Evolutionary conservation across 2,888 invertebrate species (phyloP), one percentile per base, ranked within the genome.

Genomic region (Melanargia galathea): DNA sequence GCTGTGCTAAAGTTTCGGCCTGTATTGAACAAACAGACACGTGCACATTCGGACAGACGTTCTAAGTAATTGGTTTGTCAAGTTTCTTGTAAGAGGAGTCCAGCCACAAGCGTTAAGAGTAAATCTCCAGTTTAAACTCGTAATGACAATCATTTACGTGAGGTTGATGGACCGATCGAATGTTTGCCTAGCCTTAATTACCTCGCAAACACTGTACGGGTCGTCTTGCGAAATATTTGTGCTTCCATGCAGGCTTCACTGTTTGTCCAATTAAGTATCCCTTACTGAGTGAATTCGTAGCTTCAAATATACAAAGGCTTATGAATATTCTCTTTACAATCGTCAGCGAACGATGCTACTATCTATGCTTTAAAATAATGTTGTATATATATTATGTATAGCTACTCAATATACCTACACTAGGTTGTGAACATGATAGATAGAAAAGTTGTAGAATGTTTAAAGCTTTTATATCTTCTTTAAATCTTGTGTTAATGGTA

Each of bases 151-250:
- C 61, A 63, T 55, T 61, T 51, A 59, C 59, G 54, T 26, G 54
- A 79, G 81, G 87, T 86, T 87, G 84, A 86, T 84, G 81, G 82
- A 86, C 85, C 83, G 81, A 80, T 80, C 76, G 79, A 78, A 78
- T 86, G 82, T 89, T 83, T 87, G 75, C 70, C 70, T 84, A 86
- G 77, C 89, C 89, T 85, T 88, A 89, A 89, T 89, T 87, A 83
- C 77, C 70, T 69, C 71, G 76, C 84, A 88, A 88, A 88, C 75
- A 87, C 73, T 75, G 69, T 66, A 66, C 74, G 72, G 73, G 69
- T 70, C 68, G 76, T 78, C 80, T 88, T 88, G 83, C 85, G 78
- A 87, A 84, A 84, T 87, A 78, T 86, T 87, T 85, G 78, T 74
- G 56, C 71, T 74, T 69, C 71, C 71, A 69, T 70, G 67, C 57